A percentile compares a stretch with the other conserved stretches of the same genome.
Evolutionary conservation across 37 sponge, comb jelly and placozoan species (phyloP).

Genomic region (Halisarca cf. caerulea): DNA sequence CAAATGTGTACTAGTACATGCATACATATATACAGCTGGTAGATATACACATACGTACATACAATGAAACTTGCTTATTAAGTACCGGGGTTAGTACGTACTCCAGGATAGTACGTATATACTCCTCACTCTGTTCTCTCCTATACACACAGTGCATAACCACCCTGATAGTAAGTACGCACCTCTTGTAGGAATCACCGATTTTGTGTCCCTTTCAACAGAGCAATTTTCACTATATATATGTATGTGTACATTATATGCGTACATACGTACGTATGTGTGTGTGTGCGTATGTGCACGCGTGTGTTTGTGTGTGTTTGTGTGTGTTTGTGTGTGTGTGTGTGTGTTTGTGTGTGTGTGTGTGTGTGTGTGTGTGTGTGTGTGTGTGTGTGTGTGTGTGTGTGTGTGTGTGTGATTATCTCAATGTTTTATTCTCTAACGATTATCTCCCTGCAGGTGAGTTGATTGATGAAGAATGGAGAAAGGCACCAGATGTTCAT

Average conservation of each 20-base stretch:
- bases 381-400: not conserved
- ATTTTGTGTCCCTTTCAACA: too few species aligned
- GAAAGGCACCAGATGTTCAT: not conserved
- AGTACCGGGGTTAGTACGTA: too few species aligned
- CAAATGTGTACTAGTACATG: too few species aligned
- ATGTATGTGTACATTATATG: not conserved
- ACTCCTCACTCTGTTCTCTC: too few species aligned
- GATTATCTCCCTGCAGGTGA: not conserved
- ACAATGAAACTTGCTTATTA: too few species aligned
- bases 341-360: not conserved
- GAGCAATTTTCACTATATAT: too few species aligned
- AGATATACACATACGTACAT: too few species aligned
- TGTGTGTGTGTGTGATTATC: not conserved
- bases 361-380: constrained; percentile 5
- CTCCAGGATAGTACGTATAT: too few species aligned
- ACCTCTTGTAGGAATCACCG: too few species aligned
- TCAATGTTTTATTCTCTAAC: not conserved
- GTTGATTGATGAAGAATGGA: not conserved
- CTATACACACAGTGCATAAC: too few species aligned
- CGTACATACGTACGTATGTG: not conserved
- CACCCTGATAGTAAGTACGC: too few species aligned
- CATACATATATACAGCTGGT: too few species aligned
- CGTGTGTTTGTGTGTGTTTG: not conserved
- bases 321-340: not conserved
- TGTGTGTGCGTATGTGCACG: not conserved